Conservation (phyloP, 1,140 invertebrate species). For the Heliconius hewitsoni region DNA sequence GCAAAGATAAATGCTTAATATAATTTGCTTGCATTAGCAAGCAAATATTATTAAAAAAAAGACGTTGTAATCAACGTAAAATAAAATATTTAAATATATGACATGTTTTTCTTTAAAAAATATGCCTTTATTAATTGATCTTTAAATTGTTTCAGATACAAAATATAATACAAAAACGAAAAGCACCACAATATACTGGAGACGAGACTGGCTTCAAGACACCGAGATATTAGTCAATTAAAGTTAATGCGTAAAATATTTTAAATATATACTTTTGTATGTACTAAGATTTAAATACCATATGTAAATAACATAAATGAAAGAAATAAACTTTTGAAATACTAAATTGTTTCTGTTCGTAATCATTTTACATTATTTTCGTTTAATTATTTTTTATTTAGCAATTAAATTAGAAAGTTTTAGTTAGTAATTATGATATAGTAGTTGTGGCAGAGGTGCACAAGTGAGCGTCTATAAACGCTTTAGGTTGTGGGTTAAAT, state of each 20-base stretch:
- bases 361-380: not conserved
- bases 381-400: not conserved
- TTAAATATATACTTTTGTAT: constrained; percentile 1
- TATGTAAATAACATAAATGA: not conserved
- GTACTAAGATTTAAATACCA: not conserved
- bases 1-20: no score
- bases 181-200: constrained; percentile 64
- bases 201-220: constrained; percentile 81
- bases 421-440: not conserved
- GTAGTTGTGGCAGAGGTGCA: no score
- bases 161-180: constrained; percentile 85
- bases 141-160: constrained; percentile 73
- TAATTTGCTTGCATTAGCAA: no score
- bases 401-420: not conserved
- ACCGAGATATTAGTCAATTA: constrained; percentile 74
- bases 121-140: not conserved
- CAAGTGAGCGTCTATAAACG: no score
- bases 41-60: no score
- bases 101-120: not conserved
- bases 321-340: not conserved
- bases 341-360: not conserved
- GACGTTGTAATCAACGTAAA: no score
- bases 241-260: not conserved
- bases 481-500: no score
- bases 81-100: no score